Evolutionary conservation across 2,888 invertebrate species (phyloP).

Genomic region (Dolomedes plantarius): DNA sequence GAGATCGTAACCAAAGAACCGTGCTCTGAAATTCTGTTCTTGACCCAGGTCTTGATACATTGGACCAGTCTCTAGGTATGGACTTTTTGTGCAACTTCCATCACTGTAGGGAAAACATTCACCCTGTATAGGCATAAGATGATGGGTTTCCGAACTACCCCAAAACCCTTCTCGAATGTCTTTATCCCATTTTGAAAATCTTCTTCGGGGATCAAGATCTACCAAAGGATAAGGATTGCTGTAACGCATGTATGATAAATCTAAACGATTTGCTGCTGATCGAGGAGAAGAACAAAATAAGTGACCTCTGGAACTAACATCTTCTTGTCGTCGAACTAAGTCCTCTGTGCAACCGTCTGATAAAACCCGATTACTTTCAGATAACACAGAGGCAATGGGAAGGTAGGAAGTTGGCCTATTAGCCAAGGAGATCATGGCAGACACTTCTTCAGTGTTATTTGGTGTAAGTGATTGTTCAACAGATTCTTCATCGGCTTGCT

Average conservation of each 20-base stretch:
- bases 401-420: constrained; percentile 41
- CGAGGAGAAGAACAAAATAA: constrained; percentile 37
- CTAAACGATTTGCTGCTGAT: constrained; percentile 31
- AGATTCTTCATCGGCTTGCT: constrained; percentile 62
- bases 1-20: constrained; percentile 48
- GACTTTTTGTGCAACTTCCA: constrained; percentile 33
- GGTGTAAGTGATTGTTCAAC: constrained; percentile 67
- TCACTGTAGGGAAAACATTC: constrained; percentile 54
- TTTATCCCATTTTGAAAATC: constrained; percentile 54
- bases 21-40: constrained; percentile 51
- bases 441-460: constrained; percentile 71
- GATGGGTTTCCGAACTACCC: constrained; percentile 35
- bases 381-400: constrained; percentile 59
- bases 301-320: constrained; percentile 8
- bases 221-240: constrained; percentile 54
- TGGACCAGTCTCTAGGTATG: constrained; percentile 39
- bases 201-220: constrained; percentile 38
- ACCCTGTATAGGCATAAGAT: constrained; percentile 43
- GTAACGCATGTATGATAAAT: constrained; percentile 52
- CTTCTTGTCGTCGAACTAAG: constrained; percentile 37
- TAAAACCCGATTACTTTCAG: constrained; percentile 65
- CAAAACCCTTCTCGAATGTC: constrained; percentile 57
- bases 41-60: constrained; percentile 61
- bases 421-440: constrained; percentile 66
- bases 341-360: constrained; percentile 46